Conservation (phyloP, 2,113 vertebrate genomes). For the Hippolais icterina region DNA sequence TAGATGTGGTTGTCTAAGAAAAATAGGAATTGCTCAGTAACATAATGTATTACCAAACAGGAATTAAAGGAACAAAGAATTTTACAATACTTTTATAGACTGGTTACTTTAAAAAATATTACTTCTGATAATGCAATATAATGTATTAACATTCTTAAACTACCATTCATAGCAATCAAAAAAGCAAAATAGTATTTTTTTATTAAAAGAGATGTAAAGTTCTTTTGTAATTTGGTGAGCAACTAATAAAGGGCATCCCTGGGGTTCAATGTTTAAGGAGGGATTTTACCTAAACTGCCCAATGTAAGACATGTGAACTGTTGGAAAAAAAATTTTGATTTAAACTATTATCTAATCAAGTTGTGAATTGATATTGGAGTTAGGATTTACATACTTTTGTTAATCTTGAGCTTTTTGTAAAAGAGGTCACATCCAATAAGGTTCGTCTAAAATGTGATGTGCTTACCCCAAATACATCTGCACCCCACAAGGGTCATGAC, state of each 20-base stretch:
- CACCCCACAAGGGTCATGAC: not conserved
- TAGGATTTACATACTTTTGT: not conserved
- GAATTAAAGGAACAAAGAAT: not conserved
- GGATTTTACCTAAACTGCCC: not conserved
- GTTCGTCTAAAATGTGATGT: not conserved
- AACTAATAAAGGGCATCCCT: not conserved
- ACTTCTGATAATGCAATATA: not conserved
- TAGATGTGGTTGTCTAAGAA: slow-evolving; percentile 81
- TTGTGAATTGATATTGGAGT: not conserved
- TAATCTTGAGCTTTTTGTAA: not conserved
- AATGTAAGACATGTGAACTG: not conserved
- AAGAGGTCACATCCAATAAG: not conserved
- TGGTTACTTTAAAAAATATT: not conserved
- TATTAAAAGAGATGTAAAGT: not conserved
- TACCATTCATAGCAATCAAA: not conserved
- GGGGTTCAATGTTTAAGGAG: not conserved
- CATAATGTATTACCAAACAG: not conserved
- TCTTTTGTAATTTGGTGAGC: not conserved
- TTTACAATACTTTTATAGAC: not conserved
- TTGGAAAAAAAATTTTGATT: not conserved
- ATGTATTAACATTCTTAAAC: not conserved
- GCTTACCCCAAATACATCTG: not conserved
- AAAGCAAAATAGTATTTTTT: not conserved
- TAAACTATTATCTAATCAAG: not conserved
- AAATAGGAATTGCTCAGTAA: not conserved